Conservation (phyloP, 2,888 invertebrate genomes). For the Phengaris arion region DNA sequence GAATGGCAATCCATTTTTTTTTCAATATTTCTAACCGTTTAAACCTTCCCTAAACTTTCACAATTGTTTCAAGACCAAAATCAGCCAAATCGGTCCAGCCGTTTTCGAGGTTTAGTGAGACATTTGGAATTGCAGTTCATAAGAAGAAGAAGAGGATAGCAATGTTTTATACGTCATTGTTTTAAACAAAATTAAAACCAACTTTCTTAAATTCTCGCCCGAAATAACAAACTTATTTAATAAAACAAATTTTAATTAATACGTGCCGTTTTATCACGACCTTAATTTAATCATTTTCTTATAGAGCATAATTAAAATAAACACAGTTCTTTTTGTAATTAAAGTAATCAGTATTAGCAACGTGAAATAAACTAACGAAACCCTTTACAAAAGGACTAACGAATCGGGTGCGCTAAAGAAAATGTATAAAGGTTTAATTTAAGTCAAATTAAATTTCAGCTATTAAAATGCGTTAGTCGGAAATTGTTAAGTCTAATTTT, state of each 20-base stretch:
- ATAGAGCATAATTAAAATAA: slow-evolving; percentile 2
- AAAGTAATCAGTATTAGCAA: neutral
- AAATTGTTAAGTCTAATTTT: neutral
- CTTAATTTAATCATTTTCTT: neutral
- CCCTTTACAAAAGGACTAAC: neutral
- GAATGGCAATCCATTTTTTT: too few species aligned
- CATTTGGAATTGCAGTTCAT: neutral
- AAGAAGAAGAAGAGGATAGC: neutral
- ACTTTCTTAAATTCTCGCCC: neutral
- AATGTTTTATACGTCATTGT: neutral
- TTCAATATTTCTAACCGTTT: too few species aligned
- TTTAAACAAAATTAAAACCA: neutral
- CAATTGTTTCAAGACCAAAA: too few species aligned
- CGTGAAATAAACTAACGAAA: neutral
- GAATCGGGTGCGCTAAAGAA: neutral
- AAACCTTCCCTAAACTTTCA: too few species aligned
- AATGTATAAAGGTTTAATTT: neutral
- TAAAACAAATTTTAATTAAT: slow-evolving; percentile 9
- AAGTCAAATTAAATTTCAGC: neutral
- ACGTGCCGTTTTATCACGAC: neutral
- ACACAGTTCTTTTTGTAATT: slow-evolving; percentile 2
- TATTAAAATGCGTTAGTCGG: neutral
- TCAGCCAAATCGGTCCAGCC: too few species aligned
- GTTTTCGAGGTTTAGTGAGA: too few species aligned
- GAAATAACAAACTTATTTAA: neutral